phyloP scores from a whole-genome alignment of 2,888 invertebrate species.

The Dryomyza anilis region DNA sequence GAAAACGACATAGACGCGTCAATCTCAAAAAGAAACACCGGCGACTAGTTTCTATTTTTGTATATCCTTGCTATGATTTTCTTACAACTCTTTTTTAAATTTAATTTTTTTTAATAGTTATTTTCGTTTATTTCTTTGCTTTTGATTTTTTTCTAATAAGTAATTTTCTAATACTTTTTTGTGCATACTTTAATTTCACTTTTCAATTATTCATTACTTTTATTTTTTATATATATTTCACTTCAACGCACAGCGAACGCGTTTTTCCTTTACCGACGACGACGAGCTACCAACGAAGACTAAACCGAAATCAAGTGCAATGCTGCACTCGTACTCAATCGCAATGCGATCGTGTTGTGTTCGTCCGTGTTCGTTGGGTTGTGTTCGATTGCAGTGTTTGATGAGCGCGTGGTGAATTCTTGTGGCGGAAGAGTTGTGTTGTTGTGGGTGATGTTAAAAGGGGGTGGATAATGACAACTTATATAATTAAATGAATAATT shows the following conservation, averaged over 20 bases:
- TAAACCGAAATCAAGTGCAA: slow-evolving; percentile 4
- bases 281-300: slow-evolving; percentile 14
- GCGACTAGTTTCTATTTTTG: background rate
- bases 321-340: background rate
- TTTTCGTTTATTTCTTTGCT: background rate
- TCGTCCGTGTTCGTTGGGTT: too few species aligned
- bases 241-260: background rate
- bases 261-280: background rate
- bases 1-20: background rate
- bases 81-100: background rate
- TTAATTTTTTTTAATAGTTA: background rate
- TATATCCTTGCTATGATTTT: background rate
- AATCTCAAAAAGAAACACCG: background rate
- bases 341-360: background rate
- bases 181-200: background rate
- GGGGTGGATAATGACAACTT: background rate
- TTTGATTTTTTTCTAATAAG: background rate
- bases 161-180: background rate
- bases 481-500: background rate
- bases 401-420: background rate
- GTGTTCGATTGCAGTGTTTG: background rate
- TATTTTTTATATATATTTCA: background rate
- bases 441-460: background rate
- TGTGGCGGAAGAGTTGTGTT: background rate
- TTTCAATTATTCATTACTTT: background rate